These are phyloP conservation scores for Budorcas taxicolor DNA, from an alignment of 2,113 vertebrate genomes.

Conservation along the genomic window DNA sequence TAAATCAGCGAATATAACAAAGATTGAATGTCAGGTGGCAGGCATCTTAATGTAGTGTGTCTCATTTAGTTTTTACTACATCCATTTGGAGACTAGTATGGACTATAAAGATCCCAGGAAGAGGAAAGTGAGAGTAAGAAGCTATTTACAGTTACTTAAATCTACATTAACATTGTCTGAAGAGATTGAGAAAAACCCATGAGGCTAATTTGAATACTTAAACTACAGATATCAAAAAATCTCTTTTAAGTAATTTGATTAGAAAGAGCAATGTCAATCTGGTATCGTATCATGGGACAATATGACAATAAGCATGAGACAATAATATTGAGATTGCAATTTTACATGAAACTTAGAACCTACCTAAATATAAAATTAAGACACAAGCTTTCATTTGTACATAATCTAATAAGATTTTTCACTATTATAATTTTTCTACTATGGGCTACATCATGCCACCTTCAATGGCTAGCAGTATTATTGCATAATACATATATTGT, in stretches of 20 bases:
- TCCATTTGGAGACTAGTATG: neutral
- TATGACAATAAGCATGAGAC: neutral
- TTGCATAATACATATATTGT: neutral
- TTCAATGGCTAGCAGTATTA: neutral
- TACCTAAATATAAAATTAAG: neutral
- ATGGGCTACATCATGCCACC: accelerated
- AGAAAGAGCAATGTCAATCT: neutral
- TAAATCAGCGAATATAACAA: neutral
- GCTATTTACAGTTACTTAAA: neutral
- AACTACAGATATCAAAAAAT: neutral
- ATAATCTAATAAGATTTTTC: neutral
- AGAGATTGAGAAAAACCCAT: neutral
- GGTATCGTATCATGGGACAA: neutral
- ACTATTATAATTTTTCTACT: neutral
- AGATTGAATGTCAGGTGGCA: neutral
- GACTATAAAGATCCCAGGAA: neutral
- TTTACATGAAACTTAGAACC: neutral
- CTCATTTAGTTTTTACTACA: neutral
- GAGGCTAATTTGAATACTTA: neutral
- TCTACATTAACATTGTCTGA: neutral
- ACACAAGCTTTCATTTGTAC: neutral
- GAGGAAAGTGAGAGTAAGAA: neutral
- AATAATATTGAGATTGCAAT: neutral
- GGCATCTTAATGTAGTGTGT: neutral
- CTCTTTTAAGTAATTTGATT: neutral